A percentile compares a stretch with the other conserved stretches of the same genome.
Conservation (phyloP, 2,888 invertebrate species). For the Myopa tessellatipennis region DNA sequence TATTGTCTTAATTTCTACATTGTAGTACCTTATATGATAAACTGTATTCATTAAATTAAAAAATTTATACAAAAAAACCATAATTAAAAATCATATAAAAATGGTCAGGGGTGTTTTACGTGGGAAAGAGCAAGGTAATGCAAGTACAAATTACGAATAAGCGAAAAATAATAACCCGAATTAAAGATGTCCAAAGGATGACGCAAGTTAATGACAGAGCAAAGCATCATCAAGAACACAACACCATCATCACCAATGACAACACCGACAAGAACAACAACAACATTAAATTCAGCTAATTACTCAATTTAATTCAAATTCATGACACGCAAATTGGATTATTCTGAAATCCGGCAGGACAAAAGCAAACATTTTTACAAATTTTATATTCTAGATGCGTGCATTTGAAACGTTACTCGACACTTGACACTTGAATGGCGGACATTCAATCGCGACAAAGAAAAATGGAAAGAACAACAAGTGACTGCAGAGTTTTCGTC, state of each 20-base stretch:
- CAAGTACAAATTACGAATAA: background rate
- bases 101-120: too few relatives aligned
- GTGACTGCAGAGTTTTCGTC: background rate
- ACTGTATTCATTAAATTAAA: background rate
- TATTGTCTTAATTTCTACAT: background rate
- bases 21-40: background rate
- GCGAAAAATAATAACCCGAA: too few relatives aligned
- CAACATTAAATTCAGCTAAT: conserved; percentile 55
- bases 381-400: background rate
- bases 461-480: background rate
- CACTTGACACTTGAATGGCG: background rate
- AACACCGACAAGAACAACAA: conserved; percentile 40
- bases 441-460: background rate
- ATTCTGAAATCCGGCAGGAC: conserved; percentile 56
- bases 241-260: conserved; percentile 40
- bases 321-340: conserved; percentile 63
- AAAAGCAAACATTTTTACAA: conserved; percentile 3
- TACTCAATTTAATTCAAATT: conserved; percentile 63
- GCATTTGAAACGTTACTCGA: background rate
- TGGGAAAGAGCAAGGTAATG: background rate
- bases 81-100: background rate
- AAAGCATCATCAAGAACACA: conserved; percentile 36
- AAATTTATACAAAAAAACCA: background rate
- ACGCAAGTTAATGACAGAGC: conserved; percentile 43
- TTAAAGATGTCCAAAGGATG: background rate